Evolutionary conservation across 2,888 invertebrate genomes (phyloP).

Genomic region (Orthonychiurus folsomi): DNA sequence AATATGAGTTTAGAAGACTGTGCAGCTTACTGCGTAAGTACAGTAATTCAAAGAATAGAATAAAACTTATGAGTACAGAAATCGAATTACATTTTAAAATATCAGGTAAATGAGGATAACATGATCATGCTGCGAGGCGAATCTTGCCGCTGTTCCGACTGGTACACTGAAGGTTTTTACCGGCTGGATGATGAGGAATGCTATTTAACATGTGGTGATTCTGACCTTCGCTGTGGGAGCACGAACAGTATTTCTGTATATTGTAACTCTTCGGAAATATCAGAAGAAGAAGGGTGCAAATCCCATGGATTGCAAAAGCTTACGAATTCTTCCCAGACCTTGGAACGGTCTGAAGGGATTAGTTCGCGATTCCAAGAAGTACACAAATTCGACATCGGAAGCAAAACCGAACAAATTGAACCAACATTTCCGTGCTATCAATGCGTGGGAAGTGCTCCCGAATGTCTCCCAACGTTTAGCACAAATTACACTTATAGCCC

Average conservation of each 20-base stretch:
- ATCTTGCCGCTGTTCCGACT: background rate
- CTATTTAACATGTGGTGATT: background rate
- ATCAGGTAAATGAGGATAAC: too few relatives aligned
- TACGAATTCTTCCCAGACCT: background rate
- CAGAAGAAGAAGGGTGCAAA: background rate
- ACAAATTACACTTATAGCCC: background rate
- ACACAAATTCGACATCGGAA: too few relatives aligned
- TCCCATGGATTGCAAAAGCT: too few relatives aligned
- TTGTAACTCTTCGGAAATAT: background rate
- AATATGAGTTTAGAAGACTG: background rate
- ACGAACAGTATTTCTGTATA: background rate
- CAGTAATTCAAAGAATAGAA: too few relatives aligned
- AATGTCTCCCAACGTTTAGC: background rate
- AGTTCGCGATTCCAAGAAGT: too few relatives aligned
- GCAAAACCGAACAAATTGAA: background rate
- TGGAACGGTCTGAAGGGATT: background rate
- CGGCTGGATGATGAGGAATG: background rate
- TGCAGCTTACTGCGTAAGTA: background rate
- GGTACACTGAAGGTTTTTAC: too few relatives aligned
- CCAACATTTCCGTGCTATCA: background rate
- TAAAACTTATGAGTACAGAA: too few relatives aligned
- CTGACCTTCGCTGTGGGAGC: too few relatives aligned
- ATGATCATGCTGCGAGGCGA: background rate
- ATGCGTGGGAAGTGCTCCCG: background rate
- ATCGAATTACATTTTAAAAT: too few relatives aligned